Evolutionary conservation across 2,888 invertebrate species (phyloP), one percentile per base, ranked within the genome.

Genomic region (Ceramica pisi): DNA sequence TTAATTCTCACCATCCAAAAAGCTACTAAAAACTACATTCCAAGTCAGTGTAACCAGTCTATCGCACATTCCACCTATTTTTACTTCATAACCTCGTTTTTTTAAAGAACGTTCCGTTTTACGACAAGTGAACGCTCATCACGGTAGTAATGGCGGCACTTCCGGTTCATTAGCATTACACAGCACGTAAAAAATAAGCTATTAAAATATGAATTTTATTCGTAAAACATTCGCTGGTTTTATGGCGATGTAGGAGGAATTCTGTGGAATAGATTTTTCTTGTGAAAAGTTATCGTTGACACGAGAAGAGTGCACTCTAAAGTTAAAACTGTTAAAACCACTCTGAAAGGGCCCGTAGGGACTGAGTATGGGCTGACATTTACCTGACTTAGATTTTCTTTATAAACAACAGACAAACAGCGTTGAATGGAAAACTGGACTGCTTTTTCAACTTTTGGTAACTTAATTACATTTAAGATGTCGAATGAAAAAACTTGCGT

Each of bases 61-160:
- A 78, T 66, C 23, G 23, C 65, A 72, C 19, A 71, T 70, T 63
- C 35, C 48, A 80, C 62, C 75, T 84, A 85, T 85, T 77, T 85
- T 83, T 83, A 84, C 71, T 55, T 75, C 71, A 71, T 81, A 85
- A 85, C 85, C 86, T 87, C 82, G 82, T 84, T 86, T 84, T 85
- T 81, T 67, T 85, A 77, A 71, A 79, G 80, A 83, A 85, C 84
- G 87, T 85, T 84, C 81, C 67, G 78, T 85, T 86, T 82, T 86
- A 85, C 81, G 84, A 88, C 87, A 86, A 87, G 87, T 87, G 86
- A 88, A 82, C 71, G 79, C 78, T 79, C 83, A 82, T 85, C 78
- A 75, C 38, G 21, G 61, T 57, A 67, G 78, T 85, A 82, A 76
- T 78, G 79, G 79, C 79, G 60, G 78, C 80, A 84, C 83, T 86